Percentiles rank a stretch among this genome's conserved stretches.
Evolutionary conservation across 2,113 vertebrate genomes (phyloP).

Genomic region (Sitta europaea): DNA sequence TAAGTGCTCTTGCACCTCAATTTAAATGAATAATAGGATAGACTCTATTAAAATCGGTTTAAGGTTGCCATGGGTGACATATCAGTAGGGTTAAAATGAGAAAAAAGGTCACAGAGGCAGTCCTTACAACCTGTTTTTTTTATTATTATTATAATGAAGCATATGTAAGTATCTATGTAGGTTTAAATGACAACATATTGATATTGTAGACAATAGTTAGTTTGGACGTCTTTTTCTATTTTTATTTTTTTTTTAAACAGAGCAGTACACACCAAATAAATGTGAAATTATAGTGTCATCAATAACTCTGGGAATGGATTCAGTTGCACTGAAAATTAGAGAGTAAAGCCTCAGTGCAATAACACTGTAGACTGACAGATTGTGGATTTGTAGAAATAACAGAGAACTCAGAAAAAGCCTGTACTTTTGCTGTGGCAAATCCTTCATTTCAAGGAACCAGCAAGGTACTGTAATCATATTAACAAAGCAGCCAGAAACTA

Average conservation of each 20-base stretch:
- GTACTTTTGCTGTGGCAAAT: slow-evolving; percentile 59
- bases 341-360: slow-evolving; percentile 64
- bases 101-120: slow-evolving; percentile 83
- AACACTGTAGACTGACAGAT: slow-evolving; percentile 71
- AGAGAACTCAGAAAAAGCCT: slow-evolving; percentile 62
- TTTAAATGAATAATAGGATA: slow-evolving; percentile 89
- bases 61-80: slow-evolving; percentile 87
- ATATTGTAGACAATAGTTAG: slow-evolving; percentile 70
- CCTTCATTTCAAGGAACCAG: slow-evolving; percentile 63
- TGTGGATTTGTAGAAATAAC: slow-evolving; percentile 77
- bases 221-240: slow-evolving; percentile 38
- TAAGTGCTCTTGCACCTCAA: slow-evolving; percentile 88
- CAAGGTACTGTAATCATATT: slow-evolving; percentile 70
- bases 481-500: slow-evolving; percentile 70
- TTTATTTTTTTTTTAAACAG: not conserved
- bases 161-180: slow-evolving; percentile 69
- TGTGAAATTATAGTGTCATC: slow-evolving; percentile 71
- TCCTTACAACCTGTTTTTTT: slow-evolving; percentile 80
- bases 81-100: slow-evolving; percentile 85
- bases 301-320: slow-evolving; percentile 71
- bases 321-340: slow-evolving; percentile 72
- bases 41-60: slow-evolving; percentile 88
- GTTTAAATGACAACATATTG: slow-evolving; percentile 77
- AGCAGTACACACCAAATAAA: slow-evolving; percentile 66
- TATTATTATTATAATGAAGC: slow-evolving; percentile 78